Conservation (phyloP, 2,113 vertebrate species). For the Brachyhypopomus occidentalis region DNA sequence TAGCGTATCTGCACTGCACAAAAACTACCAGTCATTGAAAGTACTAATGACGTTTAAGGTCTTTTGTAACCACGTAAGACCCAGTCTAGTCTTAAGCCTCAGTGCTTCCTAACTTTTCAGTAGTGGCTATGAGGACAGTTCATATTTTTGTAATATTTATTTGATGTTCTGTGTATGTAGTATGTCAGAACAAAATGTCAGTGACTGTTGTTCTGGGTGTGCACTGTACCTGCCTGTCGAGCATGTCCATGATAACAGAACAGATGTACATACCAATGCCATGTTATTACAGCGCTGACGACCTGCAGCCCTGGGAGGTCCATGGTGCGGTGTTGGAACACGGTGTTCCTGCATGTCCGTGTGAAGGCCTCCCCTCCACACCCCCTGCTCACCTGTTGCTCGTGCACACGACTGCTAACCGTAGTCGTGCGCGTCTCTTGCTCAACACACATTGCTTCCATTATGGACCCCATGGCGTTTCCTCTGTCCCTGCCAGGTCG, state of each 20-base stretch:
- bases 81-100: constrained; percentile 9
- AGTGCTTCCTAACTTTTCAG: constrained; percentile 49
- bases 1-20: background rate
- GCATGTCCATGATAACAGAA: constrained; percentile 45
- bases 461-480: constrained; percentile 42
- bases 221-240: constrained; percentile 38
- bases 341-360: constrained; percentile 4
- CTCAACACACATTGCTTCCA: constrained; percentile 36
- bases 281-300: constrained; percentile 45
- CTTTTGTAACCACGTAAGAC: background rate
- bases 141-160: constrained; percentile 52
- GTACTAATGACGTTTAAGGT: constrained; percentile 10
- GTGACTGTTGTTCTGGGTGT: constrained; percentile 39
- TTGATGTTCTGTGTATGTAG: constrained; percentile 47
- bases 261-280: constrained; percentile 50
- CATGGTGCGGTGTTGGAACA: constrained; percentile 7
- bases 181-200: constrained; percentile 49
- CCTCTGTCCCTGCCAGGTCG: background rate
- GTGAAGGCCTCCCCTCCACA: constrained; percentile 9
- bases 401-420: constrained; percentile 31
- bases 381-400: constrained; percentile 20
- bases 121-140: constrained; percentile 34
- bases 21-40: constrained; percentile 9
- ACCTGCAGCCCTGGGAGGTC: constrained; percentile 35
- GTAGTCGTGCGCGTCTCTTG: constrained; percentile 7